phyloP scores from a whole-genome alignment of 2,888 invertebrate species.

The Hartigia nigra region DNA sequence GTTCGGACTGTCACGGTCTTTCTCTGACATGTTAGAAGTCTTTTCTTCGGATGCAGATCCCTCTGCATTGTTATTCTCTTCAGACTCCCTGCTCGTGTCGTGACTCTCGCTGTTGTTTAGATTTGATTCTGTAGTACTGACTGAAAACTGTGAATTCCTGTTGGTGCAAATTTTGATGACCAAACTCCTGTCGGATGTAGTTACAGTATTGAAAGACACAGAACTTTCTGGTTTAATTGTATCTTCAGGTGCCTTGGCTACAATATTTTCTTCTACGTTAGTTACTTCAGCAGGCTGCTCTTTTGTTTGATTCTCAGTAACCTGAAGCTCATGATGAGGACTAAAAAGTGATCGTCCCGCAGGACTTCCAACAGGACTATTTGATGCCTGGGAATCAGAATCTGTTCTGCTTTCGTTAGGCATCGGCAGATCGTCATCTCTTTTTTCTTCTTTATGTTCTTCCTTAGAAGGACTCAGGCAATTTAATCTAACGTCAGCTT shows the following conservation, averaged over 20 bases:
- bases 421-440: constrained; percentile 18
- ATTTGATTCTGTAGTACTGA: constrained; percentile 40
- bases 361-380: constrained; percentile 37
- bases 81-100: constrained; percentile 43
- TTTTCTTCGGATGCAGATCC: constrained; percentile 41
- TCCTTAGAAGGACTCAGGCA: constrained; percentile 17
- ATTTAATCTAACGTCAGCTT: constrained; percentile 27
- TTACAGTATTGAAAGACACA: constrained; percentile 49
- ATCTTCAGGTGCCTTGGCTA: constrained; percentile 68
- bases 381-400: constrained; percentile 29
- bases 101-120: constrained; percentile 34
- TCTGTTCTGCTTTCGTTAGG: constrained; percentile 26
- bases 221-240: constrained; percentile 45
- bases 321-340: constrained; percentile 38
- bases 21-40: constrained; percentile 35
- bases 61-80: constrained; percentile 54
- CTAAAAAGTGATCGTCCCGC: constrained; percentile 42
- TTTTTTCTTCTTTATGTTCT: constrained; percentile 30
- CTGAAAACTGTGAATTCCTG: constrained; percentile 59
- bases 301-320: constrained; percentile 56
- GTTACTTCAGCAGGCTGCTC: constrained; percentile 20
- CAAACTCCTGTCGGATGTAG: constrained; percentile 57
- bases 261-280: constrained; percentile 15
- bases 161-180: constrained; percentile 63
- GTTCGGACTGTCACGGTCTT: constrained; percentile 34